Conservation (phyloP, 2,888 invertebrate species). For the Diplazon laetatorius region DNA sequence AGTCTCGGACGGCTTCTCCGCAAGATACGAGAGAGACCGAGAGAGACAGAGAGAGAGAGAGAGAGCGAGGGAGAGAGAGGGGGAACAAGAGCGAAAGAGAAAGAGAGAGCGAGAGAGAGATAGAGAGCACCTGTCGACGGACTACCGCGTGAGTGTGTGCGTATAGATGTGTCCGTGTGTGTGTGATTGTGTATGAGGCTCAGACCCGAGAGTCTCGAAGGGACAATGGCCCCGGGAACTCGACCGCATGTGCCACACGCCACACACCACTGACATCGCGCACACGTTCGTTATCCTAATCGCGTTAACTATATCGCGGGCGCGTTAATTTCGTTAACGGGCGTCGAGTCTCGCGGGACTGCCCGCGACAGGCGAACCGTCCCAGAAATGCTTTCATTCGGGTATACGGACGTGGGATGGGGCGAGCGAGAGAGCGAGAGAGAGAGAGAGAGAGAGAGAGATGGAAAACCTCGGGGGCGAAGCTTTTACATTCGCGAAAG, state of each 20-base stretch:
- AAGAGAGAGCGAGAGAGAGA: neutral
- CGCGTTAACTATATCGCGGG: slow-evolving; percentile 55
- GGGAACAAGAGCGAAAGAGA: too few species aligned
- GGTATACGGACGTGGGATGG: too few species aligned
- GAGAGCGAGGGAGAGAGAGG: neutral
- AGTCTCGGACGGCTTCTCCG: neutral
- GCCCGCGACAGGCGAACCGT: slow-evolving; percentile 6
- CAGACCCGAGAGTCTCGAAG: slow-evolving; percentile 46
- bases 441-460: neutral
- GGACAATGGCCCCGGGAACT: slow-evolving; percentile 50
- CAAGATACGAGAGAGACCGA: too few species aligned
- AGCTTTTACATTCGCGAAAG: neutral
- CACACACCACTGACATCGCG: slow-evolving; percentile 15
- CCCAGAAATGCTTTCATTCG: slow-evolving; percentile 4
- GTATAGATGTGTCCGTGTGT: too few species aligned
- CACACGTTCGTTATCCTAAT: slow-evolving; percentile 50
- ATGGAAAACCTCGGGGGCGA: too few species aligned
- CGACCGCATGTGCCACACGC: slow-evolving; percentile 13
- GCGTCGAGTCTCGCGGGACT: slow-evolving; percentile 12
- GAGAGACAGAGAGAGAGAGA: neutral
- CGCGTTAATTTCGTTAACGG: slow-evolving; percentile 56
- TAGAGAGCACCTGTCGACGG: neutral
- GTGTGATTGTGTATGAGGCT: neutral
- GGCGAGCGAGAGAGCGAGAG: too few species aligned
- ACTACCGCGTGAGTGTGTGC: neutral